Evolutionary conservation across 2,888 invertebrate species (phyloP).

Genomic region (Pediacus dermestoides): DNA sequence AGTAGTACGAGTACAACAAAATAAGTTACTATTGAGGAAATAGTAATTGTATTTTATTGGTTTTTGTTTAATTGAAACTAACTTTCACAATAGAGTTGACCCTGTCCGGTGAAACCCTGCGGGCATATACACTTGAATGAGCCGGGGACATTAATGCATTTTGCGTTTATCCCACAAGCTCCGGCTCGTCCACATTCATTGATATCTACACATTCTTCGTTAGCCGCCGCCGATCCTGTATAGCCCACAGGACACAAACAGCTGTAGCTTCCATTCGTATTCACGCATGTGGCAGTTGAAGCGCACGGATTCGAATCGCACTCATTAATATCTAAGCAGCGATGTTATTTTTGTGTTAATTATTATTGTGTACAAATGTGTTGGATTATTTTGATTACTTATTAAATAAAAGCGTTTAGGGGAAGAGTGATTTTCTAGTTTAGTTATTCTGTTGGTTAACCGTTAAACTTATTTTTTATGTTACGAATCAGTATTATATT

Average conservation of each 20-base stretch:
- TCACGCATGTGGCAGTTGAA: slow-evolving; percentile 67
- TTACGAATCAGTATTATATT: not conserved
- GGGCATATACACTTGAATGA: slow-evolving; percentile 75
- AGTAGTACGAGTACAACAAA: no score
- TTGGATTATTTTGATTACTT: no score
- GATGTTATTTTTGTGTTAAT: slow-evolving; percentile 19
- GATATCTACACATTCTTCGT: slow-evolving; percentile 65
- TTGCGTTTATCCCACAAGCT: slow-evolving; percentile 72
- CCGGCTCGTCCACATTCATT: slow-evolving; percentile 68
- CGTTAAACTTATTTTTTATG: no score
- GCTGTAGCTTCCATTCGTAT: slow-evolving; percentile 70
- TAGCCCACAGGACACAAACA: slow-evolving; percentile 73
- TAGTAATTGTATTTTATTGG: no score
- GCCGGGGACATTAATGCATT: slow-evolving; percentile 78
- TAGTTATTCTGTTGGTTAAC: slow-evolving; percentile 1
- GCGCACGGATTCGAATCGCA: slow-evolving; percentile 68
- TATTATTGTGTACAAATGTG: no score
- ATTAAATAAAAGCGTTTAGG: no score
- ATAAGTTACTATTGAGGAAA: no score
- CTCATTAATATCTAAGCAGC: slow-evolving; percentile 71
- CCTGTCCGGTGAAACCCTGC: slow-evolving; percentile 71
- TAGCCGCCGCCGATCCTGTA: slow-evolving; percentile 53
- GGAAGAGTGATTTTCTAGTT: slow-evolving; percentile 27
- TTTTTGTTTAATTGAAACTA: no score
- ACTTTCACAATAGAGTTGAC: slow-evolving; percentile 74